Evolutionary conservation across 2,797 vertebrate species (phyloP), one percentile per base, ranked within the genome.

Genomic region (Halcyon smyrnensis): DNA sequence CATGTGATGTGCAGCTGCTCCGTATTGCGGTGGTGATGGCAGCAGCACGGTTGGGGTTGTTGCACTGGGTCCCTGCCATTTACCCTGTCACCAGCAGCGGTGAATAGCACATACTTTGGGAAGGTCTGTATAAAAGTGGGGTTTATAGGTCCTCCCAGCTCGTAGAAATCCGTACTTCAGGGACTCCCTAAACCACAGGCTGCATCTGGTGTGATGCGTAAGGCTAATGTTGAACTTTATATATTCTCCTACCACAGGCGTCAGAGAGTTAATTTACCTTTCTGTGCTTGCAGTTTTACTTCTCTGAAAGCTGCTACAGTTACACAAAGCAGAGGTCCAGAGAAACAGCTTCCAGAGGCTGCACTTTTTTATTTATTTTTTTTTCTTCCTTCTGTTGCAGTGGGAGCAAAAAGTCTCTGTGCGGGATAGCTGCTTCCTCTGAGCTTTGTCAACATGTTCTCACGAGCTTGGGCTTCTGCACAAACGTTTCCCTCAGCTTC

Each of bases 61-160:
- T 18, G 8, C 43, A 1, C 4, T 1, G 2, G 17, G 28, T 46
- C 27, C 57, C 50, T n/a, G 32, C 54, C 53, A 43, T 34, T 48
- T 3, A 7, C 32, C n/a, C 6, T 30, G 20, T 15, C 19, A 4
- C 77, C 34, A 20, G 30, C 15, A 28, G 53, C 4, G 12, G 10
- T 2, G 30, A 48, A 32, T 20, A 56, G 27, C 54, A 8, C 1
- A 2, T 39, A 19, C 8, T 56, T 39, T 12, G 45, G 37, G 37
- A 37, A 24, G 5, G 32, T 4, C 4, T 19, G 0, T 3, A 5
- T 1, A 1, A 17, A 68, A 60, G 32, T 2, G 14, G 19, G 23
- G 4, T 3, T 24, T 82, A 1, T 12, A 0, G 5, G 5, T 30
- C n/a, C 41, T 36, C 18, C 54, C 30, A n/a, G 0, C 74, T 37